These are phyloP conservation scores for Atherix ibis DNA, from an alignment of 2,888 invertebrate genomes.

Conservation along the genomic window DNA sequence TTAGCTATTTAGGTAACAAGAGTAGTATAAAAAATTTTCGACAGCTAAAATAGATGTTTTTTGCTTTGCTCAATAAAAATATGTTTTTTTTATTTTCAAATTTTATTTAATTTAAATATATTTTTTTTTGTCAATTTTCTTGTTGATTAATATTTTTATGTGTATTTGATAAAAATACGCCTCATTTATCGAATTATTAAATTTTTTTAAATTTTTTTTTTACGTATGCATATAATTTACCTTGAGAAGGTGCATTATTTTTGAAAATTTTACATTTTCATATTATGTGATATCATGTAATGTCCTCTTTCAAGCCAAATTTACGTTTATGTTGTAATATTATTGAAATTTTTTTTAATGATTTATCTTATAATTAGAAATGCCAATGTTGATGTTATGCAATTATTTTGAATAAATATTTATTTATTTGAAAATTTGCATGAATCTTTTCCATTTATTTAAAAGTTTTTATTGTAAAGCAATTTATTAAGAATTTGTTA, in stretches of 20 bases:
- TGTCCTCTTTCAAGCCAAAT: too few relatives aligned
- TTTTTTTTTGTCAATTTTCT: constrained; percentile 7
- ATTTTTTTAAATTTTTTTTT: too few relatives aligned
- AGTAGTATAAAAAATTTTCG: constrained; percentile 12
- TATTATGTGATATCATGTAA: too few relatives aligned
- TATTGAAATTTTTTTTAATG: too few relatives aligned
- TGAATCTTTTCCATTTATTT: neutral
- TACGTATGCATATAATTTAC: too few relatives aligned
- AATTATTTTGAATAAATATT: constrained; percentile 6
- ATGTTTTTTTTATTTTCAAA: constrained; percentile 7
- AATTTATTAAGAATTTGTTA: too few relatives aligned
- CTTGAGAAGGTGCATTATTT: too few relatives aligned
- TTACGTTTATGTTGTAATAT: too few relatives aligned
- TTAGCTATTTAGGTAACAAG: constrained; percentile 13
- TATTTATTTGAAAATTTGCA: constrained; percentile 1
- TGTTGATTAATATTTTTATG: constrained; percentile 1
- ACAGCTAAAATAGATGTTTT: constrained; percentile 12
- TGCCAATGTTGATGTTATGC: constrained; percentile 9
- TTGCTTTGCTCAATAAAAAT: too few relatives aligned
- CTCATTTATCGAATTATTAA: too few relatives aligned
- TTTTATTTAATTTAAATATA: constrained; percentile 10
- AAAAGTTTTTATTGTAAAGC: too few relatives aligned
- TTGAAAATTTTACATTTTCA: too few relatives aligned
- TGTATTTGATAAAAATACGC: constrained; percentile 7
- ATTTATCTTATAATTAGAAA: constrained; percentile 10